Evolutionary conservation across 2,113 vertebrate species (phyloP), one percentile per base, ranked within the genome.

Genomic region (Crotalus tigris): DNA sequence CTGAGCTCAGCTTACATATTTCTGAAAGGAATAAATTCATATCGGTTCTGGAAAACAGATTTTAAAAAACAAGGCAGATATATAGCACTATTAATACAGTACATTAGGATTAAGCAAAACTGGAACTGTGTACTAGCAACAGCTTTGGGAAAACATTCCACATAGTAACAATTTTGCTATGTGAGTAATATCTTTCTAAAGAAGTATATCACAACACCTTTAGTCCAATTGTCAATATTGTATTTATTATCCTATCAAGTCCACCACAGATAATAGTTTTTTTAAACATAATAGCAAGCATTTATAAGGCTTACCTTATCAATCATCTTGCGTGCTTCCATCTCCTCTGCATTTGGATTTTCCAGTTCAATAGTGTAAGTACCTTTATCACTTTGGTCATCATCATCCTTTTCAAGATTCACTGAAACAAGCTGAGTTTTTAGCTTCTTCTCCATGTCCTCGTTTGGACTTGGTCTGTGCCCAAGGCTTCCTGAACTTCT

Each of bases 341-440:
- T 97, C 96, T 99, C 99, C 96, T 99, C 99, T 90, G 98, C 97
- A 96, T 98, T 99, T 92, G 97, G 98, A 96, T 98, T 99, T 97
- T 99, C 99, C 98, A 99, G 96, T 95, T 99, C 99, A 85, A 99
- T 99, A 93, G 99, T 99, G 95, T 99, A 99, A 94, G 99, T 99
- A 92, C 99, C 99, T 97, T 99, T 99, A 96, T 99, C 99, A 91
- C 99, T 99, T 96, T 99, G 98, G 95, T 99, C 98, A 91, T 99
- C 99, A 58, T 98, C 99, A 93, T 98, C 98, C 94, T 98, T 98
- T 94, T 98, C 97, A 95, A 96, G 92, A 95, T 97, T 91, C 94
- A 96, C 95, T 91, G 97, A 96, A 95, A 94, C 89, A 93, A 96
- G 95, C 85, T 97, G 97, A 91, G 94, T 97, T 96, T 97, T 97